Evolutionary conservation across 2,113 vertebrate species (phyloP), one percentile per base, ranked within the genome.

Genomic region (Mus pahari): DNA sequence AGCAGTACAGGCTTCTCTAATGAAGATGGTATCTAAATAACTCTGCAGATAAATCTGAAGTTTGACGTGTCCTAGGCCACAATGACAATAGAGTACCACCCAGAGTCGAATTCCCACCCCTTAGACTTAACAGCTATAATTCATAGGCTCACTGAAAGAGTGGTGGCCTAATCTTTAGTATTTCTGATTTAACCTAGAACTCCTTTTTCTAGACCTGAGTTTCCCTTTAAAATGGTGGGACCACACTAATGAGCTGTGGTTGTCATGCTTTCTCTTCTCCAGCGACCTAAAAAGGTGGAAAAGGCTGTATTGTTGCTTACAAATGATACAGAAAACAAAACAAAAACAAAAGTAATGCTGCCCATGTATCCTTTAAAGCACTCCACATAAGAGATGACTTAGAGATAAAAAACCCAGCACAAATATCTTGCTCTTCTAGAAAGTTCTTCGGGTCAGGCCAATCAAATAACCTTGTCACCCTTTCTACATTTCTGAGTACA

Each of bases 401-500:
- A 86, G 64, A 90, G 20, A 24, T 81, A 48, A 90, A 48, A 90
- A 94, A 87, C 33, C 19, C 31, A 73, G 64, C 33, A 81, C 84
- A 90, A 97, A 86, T 94, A 73, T 68, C 45, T 92, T 96, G 58
- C 36, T 94, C 4, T 94, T 97, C 89, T 74, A 86, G 86, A 92
- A 94, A 81, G 16, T 91, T 95, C 86, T 95, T 97, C 95, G 95
- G 45, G 50, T 90, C 87, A 60, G 33, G 28, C 86, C 86, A 89
- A 1, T 95, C 75, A 95, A 58, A n/a, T 92, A 92, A 95, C n/a
- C 77, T 83, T 95, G 73, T 89, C 39, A 94, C 42, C 48, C 90
- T 81, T 87, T 96, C 53, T 95, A 68, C 53, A 92, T 97, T 94
- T 96, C 82, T 96, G 42, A 97, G 68, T 92, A 55, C 24, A 58